Evolutionary conservation across 2,113 vertebrate species (phyloP).

Genomic region (Romanogobio albipinnatus): DNA sequence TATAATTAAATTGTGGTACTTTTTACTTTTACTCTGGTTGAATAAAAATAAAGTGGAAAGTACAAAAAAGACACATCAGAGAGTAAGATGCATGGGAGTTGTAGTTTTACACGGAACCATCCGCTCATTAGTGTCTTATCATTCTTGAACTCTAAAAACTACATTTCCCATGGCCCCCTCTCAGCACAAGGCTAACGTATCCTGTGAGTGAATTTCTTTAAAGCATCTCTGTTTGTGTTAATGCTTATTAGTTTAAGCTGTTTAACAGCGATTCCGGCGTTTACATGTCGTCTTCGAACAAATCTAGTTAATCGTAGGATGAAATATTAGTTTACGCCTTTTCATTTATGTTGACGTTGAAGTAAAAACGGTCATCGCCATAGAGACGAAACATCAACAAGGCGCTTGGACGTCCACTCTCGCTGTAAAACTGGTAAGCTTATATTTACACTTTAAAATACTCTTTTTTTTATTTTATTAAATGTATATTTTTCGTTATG

Average conservation of each 20-base stretch:
- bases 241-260: neutral
- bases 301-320: neutral
- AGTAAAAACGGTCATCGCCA: neutral
- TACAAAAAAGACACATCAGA: neutral
- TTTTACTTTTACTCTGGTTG: too few relatives aligned
- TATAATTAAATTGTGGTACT: too few relatives aligned
- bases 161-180: constrained; percentile 26
- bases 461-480: too few relatives aligned
- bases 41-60: too few relatives aligned
- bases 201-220: neutral
- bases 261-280: neutral
- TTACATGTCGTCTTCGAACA: neutral
- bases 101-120: neutral
- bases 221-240: neutral
- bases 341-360: neutral
- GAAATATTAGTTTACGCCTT: neutral
- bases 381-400: constrained; percentile 22
- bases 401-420: neutral
- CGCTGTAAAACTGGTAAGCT: neutral
- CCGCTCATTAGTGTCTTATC: too few relatives aligned
- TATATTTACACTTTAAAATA: neutral
- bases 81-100: neutral
- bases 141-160: neutral
- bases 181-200: neutral
- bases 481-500: neutral